Percentiles rank a stretch among this genome's conserved stretches.
Conservation (phyloP, 2,797 vertebrate species). For the Bovichtus diacanthus region DNA sequence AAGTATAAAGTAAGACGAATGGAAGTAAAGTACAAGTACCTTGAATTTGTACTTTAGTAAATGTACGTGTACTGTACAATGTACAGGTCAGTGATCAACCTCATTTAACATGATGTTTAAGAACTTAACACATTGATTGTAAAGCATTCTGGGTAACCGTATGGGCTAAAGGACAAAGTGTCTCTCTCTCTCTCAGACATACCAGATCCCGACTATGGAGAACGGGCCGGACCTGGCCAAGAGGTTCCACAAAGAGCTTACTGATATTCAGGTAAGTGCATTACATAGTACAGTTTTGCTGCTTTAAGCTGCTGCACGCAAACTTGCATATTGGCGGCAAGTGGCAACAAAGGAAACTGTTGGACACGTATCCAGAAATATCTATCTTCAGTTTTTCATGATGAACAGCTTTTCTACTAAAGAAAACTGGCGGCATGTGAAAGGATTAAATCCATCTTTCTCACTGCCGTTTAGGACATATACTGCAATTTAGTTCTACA, state of each 20-base stretch:
- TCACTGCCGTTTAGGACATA: background rate
- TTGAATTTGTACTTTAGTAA: too few relatives aligned
- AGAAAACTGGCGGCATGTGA: background rate
- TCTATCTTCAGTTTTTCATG: background rate
- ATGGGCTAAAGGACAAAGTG: background rate
- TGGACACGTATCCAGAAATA: background rate
- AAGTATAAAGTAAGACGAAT: too few relatives aligned
- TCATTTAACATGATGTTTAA: background rate
- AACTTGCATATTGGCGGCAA: background rate
- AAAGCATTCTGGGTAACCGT: background rate
- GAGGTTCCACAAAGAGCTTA: constrained; percentile 89
- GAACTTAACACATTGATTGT: background rate
- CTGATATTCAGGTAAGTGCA: constrained; percentile 89
- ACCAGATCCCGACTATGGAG: constrained; percentile 91
- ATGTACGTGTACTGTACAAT: too few relatives aligned
- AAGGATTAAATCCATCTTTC: background rate
- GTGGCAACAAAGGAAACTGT: constrained; percentile 8
- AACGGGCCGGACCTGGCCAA: constrained; percentile 89
- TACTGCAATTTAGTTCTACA: background rate
- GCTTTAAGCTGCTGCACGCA: background rate
- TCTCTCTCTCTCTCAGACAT: constrained; percentile 70
- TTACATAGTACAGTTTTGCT: accelerated
- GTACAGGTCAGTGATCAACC: background rate
- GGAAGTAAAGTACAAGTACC: too few relatives aligned
- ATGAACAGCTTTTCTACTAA: background rate